Conservation (phyloP, 2,797 vertebrate species). For the Centroberyx gerrardi region DNA sequence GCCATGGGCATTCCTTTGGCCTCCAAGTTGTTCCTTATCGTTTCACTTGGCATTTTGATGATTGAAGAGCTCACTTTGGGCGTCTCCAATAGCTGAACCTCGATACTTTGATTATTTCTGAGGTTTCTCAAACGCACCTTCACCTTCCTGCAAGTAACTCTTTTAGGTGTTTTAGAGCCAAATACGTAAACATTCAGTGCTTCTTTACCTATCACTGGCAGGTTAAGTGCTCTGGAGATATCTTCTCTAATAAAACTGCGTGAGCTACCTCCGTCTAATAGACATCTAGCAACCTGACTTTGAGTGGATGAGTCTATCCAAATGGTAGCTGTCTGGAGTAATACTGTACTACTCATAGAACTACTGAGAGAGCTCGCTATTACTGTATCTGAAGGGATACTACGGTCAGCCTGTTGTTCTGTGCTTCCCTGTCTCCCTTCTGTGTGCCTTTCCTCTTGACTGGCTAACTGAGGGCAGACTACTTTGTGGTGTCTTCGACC, state of each 20-base stretch:
- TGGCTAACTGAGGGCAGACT: neutral
- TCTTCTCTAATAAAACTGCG: constrained; percentile 10
- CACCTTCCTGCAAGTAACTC: neutral
- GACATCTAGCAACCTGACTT: neutral
- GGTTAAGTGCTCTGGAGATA: neutral
- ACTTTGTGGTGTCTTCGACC: neutral
- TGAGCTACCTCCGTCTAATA: constrained; percentile 11
- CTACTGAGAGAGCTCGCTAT: neutral
- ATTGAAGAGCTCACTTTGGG: neutral
- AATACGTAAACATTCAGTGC: neutral
- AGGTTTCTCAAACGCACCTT: neutral
- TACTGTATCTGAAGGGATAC: neutral
- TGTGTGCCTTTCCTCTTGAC: too few relatives aligned
- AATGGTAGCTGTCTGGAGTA: constrained; percentile 3
- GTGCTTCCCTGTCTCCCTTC: too few relatives aligned
- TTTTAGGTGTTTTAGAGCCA: neutral
- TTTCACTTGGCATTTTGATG: neutral
- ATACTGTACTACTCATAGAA: neutral
- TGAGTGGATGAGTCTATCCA: neutral
- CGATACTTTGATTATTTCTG: neutral
- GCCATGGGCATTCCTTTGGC: neutral
- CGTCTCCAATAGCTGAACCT: neutral
- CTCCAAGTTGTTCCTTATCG: neutral
- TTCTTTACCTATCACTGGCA: constrained; percentile 12
- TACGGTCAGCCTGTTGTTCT: too few relatives aligned